Conservation (phyloP, 2,888 invertebrate genomes). For the Zaprionus bogoriensis region DNA sequence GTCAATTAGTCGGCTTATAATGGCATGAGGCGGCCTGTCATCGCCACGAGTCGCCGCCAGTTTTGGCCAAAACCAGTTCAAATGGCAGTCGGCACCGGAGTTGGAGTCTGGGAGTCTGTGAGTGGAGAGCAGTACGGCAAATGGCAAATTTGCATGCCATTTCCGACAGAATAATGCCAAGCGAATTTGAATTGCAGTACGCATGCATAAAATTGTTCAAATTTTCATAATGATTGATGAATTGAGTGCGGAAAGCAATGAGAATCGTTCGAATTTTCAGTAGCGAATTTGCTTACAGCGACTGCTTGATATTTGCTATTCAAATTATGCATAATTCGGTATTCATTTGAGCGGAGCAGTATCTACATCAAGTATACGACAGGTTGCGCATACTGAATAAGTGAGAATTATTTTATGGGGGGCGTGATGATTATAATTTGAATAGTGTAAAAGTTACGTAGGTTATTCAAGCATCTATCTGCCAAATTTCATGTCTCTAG, state of each 20-base stretch:
- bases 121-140: slow-evolving; percentile 20
- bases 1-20: slow-evolving; percentile 40
- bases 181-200: slow-evolving; percentile 33
- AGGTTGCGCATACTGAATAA: not conserved
- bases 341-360: slow-evolving; percentile 1
- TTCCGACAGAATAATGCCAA: slow-evolving; percentile 41
- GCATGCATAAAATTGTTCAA: slow-evolving; percentile 9
- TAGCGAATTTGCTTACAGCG: not conserved
- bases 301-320: not conserved
- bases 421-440: too few species aligned
- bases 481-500: not conserved
- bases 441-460: too few species aligned
- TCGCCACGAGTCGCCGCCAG: not conserved
- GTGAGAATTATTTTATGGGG: not conserved
- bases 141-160: slow-evolving; percentile 40
- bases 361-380: slow-evolving; percentile 14
- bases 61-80: not conserved
- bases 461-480: not conserved
- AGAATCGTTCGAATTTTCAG: not conserved
- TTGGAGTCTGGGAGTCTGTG: not conserved
- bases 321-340: not conserved
- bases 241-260: not conserved
- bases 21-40: slow-evolving; percentile 17
- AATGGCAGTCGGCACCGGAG: not conserved
- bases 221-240: slow-evolving; percentile 1